A percentile compares a stretch with the other conserved stretches of the same genome.
These are phyloP conservation scores for Lamellibrachia luymesi DNA, from an alignment of 1,140 invertebrate species.

Conservation along the genomic window DNA sequence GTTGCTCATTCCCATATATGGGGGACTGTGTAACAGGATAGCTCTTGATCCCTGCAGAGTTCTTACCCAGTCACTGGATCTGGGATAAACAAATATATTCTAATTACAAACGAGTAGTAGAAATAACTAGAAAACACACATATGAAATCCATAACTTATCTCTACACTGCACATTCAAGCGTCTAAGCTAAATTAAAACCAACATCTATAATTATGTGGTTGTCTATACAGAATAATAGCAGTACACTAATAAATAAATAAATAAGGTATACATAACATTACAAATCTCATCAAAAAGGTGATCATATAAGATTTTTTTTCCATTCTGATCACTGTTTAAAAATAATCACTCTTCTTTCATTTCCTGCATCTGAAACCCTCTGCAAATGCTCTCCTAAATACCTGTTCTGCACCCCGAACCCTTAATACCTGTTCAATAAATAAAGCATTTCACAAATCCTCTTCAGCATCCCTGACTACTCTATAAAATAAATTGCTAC, in stretches of 20 bases:
- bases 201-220: background rate
- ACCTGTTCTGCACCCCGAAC: background rate
- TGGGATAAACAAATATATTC: constrained; percentile 9
- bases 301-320: background rate
- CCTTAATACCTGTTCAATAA: background rate
- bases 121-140: background rate
- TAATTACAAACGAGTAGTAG: background rate
- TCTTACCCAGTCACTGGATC: background rate
- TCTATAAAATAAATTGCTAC: background rate
- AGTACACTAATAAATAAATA: background rate
- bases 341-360: background rate
- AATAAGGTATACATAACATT: background rate
- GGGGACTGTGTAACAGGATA: background rate
- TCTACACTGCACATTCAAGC: background rate
- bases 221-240: background rate
- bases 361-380: background rate
- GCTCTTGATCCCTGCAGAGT: background rate
- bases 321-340: background rate
- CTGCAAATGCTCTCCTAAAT: background rate
- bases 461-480: background rate
- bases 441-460: too few species aligned
- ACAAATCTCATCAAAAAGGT: background rate
- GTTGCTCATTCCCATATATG: background rate
- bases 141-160: background rate
- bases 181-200: background rate